Evolutionary conservation across 2,113 vertebrate genomes (phyloP).

Genomic region (Cebus imitator): DNA sequence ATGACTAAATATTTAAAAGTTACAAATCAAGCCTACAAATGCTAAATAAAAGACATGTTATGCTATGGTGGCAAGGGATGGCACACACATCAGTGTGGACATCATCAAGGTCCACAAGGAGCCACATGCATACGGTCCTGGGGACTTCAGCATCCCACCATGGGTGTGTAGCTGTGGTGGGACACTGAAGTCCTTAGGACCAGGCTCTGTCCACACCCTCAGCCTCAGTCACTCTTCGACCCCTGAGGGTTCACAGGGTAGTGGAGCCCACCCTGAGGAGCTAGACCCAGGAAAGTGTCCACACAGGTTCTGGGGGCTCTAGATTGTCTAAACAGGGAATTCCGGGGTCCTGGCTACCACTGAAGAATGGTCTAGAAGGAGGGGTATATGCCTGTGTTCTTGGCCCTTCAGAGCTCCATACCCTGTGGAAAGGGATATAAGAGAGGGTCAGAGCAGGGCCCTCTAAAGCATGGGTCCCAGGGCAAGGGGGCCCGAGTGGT

Average conservation of each 20-base stretch:
- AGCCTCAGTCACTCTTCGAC: background rate
- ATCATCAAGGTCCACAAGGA: background rate
- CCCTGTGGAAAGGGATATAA: background rate
- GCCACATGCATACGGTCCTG: background rate
- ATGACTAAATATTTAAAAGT: background rate
- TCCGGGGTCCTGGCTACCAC: background rate
- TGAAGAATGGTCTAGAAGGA: background rate
- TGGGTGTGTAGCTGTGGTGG: too few relatives aligned
- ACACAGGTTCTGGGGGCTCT: background rate
- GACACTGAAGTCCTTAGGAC: background rate
- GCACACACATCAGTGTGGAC: rapidly evolving
- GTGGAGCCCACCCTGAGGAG: background rate
- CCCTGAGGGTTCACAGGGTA: background rate
- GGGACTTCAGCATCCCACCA: too few relatives aligned
- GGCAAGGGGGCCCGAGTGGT: background rate
- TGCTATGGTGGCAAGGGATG: background rate
- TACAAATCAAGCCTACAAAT: background rate
- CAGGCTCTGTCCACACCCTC: background rate
- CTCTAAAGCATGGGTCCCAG: background rate
- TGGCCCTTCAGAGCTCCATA: background rate
- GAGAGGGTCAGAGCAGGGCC: background rate
- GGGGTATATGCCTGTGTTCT: background rate
- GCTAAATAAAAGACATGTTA: background rate
- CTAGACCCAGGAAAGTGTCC: background rate
- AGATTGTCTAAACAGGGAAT: background rate